A percentile compares a stretch with the other conserved stretches of the same genome.
Conservation (phyloP, 2,888 invertebrate species). For the Diplolepis rosae region DNA sequence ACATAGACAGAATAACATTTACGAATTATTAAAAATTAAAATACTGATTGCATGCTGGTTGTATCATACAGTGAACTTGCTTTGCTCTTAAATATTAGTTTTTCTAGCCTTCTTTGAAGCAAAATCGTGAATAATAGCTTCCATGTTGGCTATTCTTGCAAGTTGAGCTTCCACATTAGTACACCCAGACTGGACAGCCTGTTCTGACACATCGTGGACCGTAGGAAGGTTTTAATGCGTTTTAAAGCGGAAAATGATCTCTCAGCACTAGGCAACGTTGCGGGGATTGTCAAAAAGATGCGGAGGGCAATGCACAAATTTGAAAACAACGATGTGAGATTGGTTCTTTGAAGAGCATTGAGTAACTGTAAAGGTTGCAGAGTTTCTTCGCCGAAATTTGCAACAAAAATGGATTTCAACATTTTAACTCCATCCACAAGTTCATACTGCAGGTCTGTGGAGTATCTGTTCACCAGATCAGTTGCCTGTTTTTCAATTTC, state of each 20-base stretch:
- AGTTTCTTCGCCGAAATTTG: not conserved
- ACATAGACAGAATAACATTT: no score
- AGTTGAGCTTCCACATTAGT: not conserved
- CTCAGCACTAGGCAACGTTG: not conserved
- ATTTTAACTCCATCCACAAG: not conserved
- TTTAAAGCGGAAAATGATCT: not conserved
- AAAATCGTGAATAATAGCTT: not conserved
- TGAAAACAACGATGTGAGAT: no score
- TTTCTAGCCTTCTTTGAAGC: not conserved
- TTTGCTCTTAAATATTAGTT: not conserved
- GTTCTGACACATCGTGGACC: no score
- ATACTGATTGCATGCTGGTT: no score
- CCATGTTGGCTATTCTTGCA: not conserved
- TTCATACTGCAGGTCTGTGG: not conserved
- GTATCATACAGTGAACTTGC: not conserved
- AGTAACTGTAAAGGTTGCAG: not conserved
- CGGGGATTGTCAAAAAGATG: no score
- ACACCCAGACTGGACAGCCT: not conserved
- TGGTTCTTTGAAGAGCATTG: not conserved
- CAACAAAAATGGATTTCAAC: constrained; percentile 1
- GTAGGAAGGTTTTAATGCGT: no score
- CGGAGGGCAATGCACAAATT: no score
- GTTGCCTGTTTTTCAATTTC: not conserved
- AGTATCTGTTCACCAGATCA: not conserved
- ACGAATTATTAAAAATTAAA: no score